phyloP scores from a whole-genome alignment of 2,797 vertebrate genomes.

The Sebastiscus tertius region DNA sequence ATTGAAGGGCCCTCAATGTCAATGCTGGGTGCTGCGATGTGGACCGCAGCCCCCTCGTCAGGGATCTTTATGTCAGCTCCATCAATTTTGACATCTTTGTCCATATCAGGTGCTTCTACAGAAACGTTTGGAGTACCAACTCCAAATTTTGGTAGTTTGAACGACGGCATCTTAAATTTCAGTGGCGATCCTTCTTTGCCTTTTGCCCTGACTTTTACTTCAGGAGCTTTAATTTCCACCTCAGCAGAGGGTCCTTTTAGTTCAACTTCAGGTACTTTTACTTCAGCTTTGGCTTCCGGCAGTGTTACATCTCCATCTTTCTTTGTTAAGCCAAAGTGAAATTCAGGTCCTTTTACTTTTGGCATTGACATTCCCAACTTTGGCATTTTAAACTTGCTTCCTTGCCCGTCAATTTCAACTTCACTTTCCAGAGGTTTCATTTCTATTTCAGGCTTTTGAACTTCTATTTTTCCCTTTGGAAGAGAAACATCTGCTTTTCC shows the following conservation, averaged over 20 bases:
- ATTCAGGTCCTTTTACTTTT: conserved; percentile 35
- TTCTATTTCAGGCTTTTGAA: conserved; percentile 24
- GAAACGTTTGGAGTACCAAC: conserved; percentile 26
- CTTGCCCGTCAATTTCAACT: conserved; percentile 19
- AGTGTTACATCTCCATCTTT: conserved; percentile 32
- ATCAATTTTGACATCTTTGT: conserved; percentile 11
- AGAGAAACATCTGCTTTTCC: conserved; percentile 18
- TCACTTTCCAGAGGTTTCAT: background rate
- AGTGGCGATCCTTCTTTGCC: conserved; percentile 31
- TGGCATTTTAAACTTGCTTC: too few species aligned
- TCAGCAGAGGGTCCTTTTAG: conserved; percentile 28
- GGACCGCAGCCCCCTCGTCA: background rate
- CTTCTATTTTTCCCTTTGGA: conserved; percentile 13
- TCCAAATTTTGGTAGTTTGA: conserved; percentile 77
- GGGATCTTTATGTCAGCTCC: conserved; percentile 11
- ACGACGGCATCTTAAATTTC: conserved; percentile 73
- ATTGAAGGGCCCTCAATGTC: conserved; percentile 21
- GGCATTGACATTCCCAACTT: background rate
- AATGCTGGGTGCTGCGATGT: conserved; percentile 3
- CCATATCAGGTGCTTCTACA: conserved; percentile 36
- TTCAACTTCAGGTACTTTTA: conserved; percentile 21
- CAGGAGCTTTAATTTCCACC: conserved; percentile 39
- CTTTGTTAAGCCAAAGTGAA: conserved; percentile 28
- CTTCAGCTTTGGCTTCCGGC: conserved; percentile 26
- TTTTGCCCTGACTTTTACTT: conserved; percentile 3